Percentiles rank a stretch among this genome's conserved stretches.
Conservation (phyloP, 1,140 invertebrate species). For the Ceratina australensis region DNA sequence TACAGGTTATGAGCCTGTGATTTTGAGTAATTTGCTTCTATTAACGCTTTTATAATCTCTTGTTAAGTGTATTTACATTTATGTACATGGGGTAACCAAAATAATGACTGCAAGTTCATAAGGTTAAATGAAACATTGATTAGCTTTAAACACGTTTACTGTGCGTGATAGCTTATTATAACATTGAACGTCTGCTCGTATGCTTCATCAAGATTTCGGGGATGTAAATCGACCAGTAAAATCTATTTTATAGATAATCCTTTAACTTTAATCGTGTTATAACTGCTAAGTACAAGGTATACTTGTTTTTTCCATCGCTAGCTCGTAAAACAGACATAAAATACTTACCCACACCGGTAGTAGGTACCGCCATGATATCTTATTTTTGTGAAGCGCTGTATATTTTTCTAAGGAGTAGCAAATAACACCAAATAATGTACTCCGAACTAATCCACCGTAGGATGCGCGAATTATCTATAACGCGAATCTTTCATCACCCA, state of each 20-base stretch:
- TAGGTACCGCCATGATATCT: slow-evolving; percentile 78
- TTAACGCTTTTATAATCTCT: background rate
- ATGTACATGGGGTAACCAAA: slow-evolving; percentile 5
- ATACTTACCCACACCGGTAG: slow-evolving; percentile 79
- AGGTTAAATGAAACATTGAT: slow-evolving; percentile 5
- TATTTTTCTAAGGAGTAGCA: slow-evolving; percentile 60
- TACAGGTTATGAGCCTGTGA: slow-evolving; percentile 54
- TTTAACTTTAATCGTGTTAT: background rate
- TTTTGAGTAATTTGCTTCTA: slow-evolving; percentile 38
- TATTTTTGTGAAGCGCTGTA: slow-evolving; percentile 65
- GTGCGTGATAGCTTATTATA: slow-evolving; percentile 27
- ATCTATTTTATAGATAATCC: background rate
- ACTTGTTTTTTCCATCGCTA: slow-evolving; percentile 23
- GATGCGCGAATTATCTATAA: slow-evolving; percentile 39
- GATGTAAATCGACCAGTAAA: background rate
- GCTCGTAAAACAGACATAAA: slow-evolving; percentile 41
- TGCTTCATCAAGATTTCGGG: background rate
- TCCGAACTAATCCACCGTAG: slow-evolving; percentile 31
- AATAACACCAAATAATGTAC: slow-evolving; percentile 44
- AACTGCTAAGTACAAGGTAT: background rate
- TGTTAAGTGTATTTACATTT: background rate
- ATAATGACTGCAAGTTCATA: background rate
- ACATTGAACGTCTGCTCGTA: slow-evolving; percentile 18
- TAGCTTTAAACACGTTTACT: slow-evolving; percentile 37
- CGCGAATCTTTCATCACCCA: slow-evolving; percentile 52